phyloP scores from a whole-genome alignment of 2,888 invertebrate genomes.

The Cheilosia soror region DNA sequence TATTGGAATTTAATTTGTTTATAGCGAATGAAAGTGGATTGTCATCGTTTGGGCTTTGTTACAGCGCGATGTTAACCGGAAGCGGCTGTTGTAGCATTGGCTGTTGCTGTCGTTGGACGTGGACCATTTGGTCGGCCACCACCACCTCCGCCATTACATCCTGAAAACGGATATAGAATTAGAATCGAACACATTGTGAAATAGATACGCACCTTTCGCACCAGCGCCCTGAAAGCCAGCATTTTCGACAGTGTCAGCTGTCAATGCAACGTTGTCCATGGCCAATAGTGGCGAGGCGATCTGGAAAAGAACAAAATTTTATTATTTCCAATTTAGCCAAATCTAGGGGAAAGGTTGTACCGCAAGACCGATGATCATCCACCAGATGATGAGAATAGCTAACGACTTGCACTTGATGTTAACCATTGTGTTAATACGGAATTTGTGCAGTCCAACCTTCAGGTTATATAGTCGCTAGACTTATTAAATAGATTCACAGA shows the following conservation, averaged over 20 bases:
- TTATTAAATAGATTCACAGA: conserved; percentile 35
- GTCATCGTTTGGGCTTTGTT: conserved; percentile 1
- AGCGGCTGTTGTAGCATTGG: conserved; percentile 28
- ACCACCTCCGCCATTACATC: conserved; percentile 32
- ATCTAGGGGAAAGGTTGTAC: conserved; percentile 12
- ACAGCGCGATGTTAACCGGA: conserved; percentile 36
- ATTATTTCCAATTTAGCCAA: neutral
- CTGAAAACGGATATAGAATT: conserved; percentile 4
- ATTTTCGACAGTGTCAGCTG: conserved; percentile 3
- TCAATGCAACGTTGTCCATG: neutral
- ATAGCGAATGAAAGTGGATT: conserved; percentile 33
- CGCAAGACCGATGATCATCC: conserved; percentile 27
- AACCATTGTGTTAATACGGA: neutral
- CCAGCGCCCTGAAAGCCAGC: conserved; percentile 19
- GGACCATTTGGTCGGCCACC: conserved; percentile 17
- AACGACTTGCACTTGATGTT: conserved; percentile 18
- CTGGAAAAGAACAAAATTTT: neutral
- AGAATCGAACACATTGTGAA: neutral
- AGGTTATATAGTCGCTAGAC: neutral
- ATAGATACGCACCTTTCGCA: conserved; percentile 12
- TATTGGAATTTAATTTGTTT: conserved; percentile 68
- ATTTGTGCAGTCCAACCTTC: conserved; percentile 12
- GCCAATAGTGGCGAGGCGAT: conserved; percentile 18
- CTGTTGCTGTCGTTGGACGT: conserved; percentile 24
- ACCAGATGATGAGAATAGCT: conserved; percentile 10